phyloP scores from a whole-genome alignment of 1,140 invertebrate species.

The Steinernema khuongi region DNA sequence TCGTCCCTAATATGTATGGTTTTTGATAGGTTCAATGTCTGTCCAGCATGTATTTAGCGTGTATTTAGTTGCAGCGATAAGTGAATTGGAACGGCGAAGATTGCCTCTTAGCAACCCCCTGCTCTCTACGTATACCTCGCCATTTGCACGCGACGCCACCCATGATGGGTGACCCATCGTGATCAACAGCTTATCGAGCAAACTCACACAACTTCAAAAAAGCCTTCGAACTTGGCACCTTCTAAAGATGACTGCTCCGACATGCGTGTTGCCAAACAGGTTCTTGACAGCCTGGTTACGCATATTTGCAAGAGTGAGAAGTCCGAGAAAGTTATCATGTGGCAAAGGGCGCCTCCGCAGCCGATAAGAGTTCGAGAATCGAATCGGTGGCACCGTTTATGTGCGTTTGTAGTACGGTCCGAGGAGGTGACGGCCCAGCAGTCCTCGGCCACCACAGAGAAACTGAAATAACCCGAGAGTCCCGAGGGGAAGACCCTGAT shows the following conservation, averaged over 20 bases:
- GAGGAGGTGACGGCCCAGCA: too few species aligned
- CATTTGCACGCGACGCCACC: not conserved
- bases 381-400: too few species aligned
- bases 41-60: not conserved
- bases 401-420: too few species aligned
- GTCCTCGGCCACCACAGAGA: too few species aligned
- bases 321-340: not conserved
- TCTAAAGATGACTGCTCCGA: not conserved
- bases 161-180: too few species aligned
- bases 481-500: too few species aligned
- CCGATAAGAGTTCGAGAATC: not conserved
- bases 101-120: not conserved
- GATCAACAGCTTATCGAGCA: constrained; percentile 1
- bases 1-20: not conserved
- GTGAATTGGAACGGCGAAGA: not conserved
- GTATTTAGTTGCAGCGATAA: not conserved
- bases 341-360: not conserved
- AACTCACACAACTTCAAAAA: not conserved
- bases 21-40: not conserved
- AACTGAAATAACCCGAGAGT: too few species aligned
- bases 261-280: not conserved
- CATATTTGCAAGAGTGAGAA: not conserved
- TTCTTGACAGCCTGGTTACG: not conserved
- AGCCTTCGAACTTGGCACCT: not conserved
- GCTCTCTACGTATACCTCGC: not conserved